phyloP scores from a whole-genome alignment of 2,888 invertebrate genomes.

The Hirtodrosophila histrioides region DNA sequence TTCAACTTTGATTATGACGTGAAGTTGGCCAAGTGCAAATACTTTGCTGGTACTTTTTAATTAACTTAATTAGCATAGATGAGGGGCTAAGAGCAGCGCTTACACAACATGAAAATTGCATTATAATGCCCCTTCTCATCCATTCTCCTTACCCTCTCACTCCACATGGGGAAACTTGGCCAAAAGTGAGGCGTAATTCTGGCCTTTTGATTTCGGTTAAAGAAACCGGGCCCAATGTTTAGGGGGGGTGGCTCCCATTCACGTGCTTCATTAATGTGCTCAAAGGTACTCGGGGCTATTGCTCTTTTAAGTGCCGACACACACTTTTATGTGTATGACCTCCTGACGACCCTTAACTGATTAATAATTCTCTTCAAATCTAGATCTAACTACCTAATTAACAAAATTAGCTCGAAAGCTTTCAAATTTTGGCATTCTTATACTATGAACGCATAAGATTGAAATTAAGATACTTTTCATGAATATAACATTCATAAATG shows the following conservation, averaged over 20 bases:
- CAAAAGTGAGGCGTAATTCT: slow-evolving; percentile 20
- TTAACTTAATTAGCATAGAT: slow-evolving; percentile 77
- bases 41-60: slow-evolving; percentile 77
- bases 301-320: slow-evolving; percentile 52
- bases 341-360: background rate
- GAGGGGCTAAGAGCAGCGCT: slow-evolving; percentile 72
- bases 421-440: too few species aligned
- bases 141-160: background rate
- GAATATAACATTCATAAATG: too few species aligned
- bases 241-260: slow-evolving; percentile 9
- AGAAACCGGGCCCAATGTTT: slow-evolving; percentile 8
- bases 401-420: slow-evolving; percentile 8
- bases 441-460: too few species aligned
- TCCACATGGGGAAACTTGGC: slow-evolving; percentile 40
- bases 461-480: too few species aligned
- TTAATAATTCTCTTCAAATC: slow-evolving; percentile 4
- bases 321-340: slow-evolving; percentile 10
- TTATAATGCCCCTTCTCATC: slow-evolving; percentile 41
- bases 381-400: slow-evolving; percentile 14
- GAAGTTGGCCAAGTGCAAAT: slow-evolving; percentile 78
- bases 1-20: slow-evolving; percentile 77
- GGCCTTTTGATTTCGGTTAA: slow-evolving; percentile 51
- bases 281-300: slow-evolving; percentile 48
- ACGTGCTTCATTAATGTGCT: slow-evolving; percentile 43
- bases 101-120: slow-evolving; percentile 76